Evolutionary conservation across 2,888 invertebrate species (phyloP).

Genomic region (Thereva nobilitata): DNA sequence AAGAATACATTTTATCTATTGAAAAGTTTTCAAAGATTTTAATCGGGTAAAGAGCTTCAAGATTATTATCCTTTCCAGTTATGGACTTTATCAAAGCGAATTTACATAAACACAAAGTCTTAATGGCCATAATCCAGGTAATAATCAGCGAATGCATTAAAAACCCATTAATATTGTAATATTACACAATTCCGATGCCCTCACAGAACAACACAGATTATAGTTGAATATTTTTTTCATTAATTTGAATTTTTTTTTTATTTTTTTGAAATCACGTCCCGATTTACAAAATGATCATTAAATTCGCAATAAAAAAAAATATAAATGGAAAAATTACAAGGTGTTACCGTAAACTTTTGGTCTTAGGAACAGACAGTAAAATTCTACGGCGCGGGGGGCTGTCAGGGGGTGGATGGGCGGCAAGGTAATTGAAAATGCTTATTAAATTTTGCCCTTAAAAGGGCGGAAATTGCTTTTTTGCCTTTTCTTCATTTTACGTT

Average conservation of each 20-base stretch:
- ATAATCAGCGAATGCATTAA: no score
- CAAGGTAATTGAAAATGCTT: conserved; percentile 45
- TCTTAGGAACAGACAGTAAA: background rate
- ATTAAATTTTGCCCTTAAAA: conserved; percentile 45
- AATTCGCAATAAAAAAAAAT: background rate
- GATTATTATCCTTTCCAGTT: no score
- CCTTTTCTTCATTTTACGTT: conserved; percentile 38
- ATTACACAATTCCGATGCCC: no score
- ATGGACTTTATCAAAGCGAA: no score
- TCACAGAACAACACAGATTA: no score
- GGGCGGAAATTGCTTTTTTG: conserved; percentile 45
- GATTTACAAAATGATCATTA: background rate
- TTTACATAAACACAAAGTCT: no score
- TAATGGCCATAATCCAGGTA: no score
- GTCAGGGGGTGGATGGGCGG: conserved; percentile 40
- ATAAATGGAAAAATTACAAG: conserved; percentile 12
- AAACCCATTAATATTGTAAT: no score
- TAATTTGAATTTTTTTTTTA: background rate
- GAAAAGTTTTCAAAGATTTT: no score
- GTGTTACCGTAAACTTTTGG: conserved; percentile 14
- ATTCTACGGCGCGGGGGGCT: background rate
- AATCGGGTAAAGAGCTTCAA: no score
- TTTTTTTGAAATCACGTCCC: background rate
- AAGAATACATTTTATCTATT: no score
- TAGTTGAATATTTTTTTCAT: no score